Conservation (phyloP, 2,113 vertebrate species). For the Sporophila hypoxantha region DNA sequence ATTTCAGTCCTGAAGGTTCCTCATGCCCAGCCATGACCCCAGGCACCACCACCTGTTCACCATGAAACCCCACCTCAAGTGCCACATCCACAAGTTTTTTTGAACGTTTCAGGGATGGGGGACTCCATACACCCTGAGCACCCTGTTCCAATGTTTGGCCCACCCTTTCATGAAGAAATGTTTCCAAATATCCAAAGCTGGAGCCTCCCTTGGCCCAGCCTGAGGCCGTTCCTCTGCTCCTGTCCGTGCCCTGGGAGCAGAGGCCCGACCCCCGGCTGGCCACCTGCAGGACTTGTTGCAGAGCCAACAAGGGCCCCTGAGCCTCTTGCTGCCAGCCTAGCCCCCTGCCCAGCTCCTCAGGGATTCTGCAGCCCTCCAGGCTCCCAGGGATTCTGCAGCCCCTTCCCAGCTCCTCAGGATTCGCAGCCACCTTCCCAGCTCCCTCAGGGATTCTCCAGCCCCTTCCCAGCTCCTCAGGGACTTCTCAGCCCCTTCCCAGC, state of each 20-base stretch:
- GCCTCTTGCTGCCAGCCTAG: background rate
- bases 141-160: background rate
- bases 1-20: background rate
- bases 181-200: accelerated
- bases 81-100: background rate
- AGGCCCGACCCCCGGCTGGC: too few species aligned
- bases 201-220: background rate
- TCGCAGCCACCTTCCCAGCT: too few species aligned
- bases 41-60: background rate
- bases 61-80: accelerated
- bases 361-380: background rate
- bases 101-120: accelerated
- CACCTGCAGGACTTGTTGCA: background rate
- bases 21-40: background rate
- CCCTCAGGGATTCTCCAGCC: too few species aligned
- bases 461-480: background rate
- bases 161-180: background rate
- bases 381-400: background rate
- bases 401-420: background rate
- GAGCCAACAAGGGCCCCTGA: background rate
- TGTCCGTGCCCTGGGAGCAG: background rate
- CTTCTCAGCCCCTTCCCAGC: too few species aligned
- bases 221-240: background rate
- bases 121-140: background rate
- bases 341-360: background rate